These are phyloP conservation scores for Drosophila persimilis DNA, from an alignment of 1,140 invertebrate genomes.

Conservation along the genomic window DNA sequence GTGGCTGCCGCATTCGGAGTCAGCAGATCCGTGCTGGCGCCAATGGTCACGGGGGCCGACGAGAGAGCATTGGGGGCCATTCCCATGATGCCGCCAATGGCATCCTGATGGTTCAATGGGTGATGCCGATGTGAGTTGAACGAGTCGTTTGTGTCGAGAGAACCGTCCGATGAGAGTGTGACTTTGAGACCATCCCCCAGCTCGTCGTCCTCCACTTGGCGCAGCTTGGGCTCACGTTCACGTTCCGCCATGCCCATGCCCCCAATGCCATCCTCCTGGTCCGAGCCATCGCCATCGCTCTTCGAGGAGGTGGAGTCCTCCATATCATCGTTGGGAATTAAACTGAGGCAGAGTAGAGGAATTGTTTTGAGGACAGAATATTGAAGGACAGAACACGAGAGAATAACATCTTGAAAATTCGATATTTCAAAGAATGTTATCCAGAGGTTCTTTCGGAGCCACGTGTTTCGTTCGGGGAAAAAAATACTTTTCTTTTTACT, in stretches of 20 bases:
- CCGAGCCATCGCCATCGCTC: constrained; percentile 86
- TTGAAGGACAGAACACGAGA: no score
- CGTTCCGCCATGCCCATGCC: constrained; percentile 34
- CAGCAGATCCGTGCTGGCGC: constrained; percentile 58
- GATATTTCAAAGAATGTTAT: constrained; percentile 10
- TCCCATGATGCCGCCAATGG: constrained; percentile 75
- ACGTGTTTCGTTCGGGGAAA: constrained; percentile 8
- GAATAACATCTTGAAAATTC: not conserved
- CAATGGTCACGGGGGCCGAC: constrained; percentile 47
- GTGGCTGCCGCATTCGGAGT: constrained; percentile 62
- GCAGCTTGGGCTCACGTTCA: constrained; percentile 48
- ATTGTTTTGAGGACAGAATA: not conserved
- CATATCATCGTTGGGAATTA: constrained; percentile 81
- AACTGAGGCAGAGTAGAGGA: constrained; percentile 27
- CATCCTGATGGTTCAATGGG: constrained; percentile 78
- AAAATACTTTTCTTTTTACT: constrained; percentile 76
- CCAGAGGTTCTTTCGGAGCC: constrained; percentile 13
- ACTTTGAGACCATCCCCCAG: constrained; percentile 82
- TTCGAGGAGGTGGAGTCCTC: constrained; percentile 91
- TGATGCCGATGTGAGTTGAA: constrained; percentile 80
- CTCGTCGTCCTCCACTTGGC: constrained; percentile 82
- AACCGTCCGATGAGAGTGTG: constrained; percentile 69
- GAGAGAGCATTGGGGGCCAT: constrained; percentile 44
- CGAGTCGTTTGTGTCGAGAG: constrained; percentile 73
- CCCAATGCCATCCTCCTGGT: constrained; percentile 72